Base-by-base conservation (phyloP, 2,888 invertebrate species). In the Petrolisthes cinctipes region DNA sequence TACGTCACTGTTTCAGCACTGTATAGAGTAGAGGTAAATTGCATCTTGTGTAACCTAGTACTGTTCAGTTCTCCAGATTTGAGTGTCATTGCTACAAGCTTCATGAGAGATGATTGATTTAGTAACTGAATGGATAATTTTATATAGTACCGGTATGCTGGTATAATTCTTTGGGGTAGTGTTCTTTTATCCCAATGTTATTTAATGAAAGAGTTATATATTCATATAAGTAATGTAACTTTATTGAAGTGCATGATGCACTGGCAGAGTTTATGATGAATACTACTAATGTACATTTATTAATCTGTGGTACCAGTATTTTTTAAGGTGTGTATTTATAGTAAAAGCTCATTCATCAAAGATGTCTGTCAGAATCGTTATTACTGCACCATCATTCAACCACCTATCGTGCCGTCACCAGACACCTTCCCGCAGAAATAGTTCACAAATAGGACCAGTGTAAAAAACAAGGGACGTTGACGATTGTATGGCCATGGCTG, bases 161-260 rank as follows among this genome's bases (percentile, higher is more conserved):
- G 23, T 20, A 75, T 51, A 71, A 20, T 66, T n/a, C 37, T 61
- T 51, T 86, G 68, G 20, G 66, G 75, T 56, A 57, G 53, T 73
- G 82, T 61, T 76, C n/a, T 86, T 54, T 37, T 82, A 53, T 57
- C 81, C 81, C 61, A 86, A 82, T 53, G 23, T n/a, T 81, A 86
- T 76, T 82, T 14, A 86, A 82, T 76, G 75, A 86, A 82, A 14
- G 61, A 81, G 86, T 75, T 82, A 86, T 81, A 82, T 82, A 75
- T 82, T 86, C 86, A 86, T n/a, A 17, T 81, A 81, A 7, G 23
- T 73, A 57, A 61, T 20, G n/a, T n/a, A 17, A 71, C 71, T 71
- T 6, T 71, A n/a, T n/a, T 71, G 71, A 71, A n/a, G 20, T 71
- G 20, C 1, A 71, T 71, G 71, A 71, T 71, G 71, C 71, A 17